A percentile compares a stretch with the other conserved stretches of the same genome.
Evolutionary conservation across 2,797 vertebrate species (phyloP).

Genomic region (Crax fasciolata): DNA sequence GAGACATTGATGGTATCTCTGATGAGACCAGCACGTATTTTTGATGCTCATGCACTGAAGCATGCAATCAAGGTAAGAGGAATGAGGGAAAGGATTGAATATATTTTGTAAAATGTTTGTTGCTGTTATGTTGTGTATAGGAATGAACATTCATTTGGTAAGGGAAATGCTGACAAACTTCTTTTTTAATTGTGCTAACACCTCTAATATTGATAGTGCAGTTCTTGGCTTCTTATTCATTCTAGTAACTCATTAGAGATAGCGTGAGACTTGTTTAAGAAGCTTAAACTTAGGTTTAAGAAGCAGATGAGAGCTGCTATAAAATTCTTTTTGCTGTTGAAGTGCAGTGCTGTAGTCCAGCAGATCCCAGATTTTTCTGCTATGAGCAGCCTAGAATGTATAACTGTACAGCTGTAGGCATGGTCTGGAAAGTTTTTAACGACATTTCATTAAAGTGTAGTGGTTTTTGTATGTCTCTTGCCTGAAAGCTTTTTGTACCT

Average conservation of each 20-base stretch:
- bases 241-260: neutral
- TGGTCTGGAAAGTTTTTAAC: neutral
- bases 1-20: conserved; percentile 91
- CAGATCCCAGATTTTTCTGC: neutral
- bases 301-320: neutral
- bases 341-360: neutral
- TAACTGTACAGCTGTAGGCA: neutral
- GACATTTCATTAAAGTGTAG: neutral
- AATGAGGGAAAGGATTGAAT: neutral
- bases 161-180: neutral
- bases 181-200: neutral
- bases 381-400: neutral
- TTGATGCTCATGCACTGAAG: conserved; percentile 90
- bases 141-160: neutral
- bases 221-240: neutral
- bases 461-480: neutral
- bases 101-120: neutral
- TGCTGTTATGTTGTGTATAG: neutral
- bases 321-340: neutral
- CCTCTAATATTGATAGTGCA: neutral
- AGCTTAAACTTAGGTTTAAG: neutral
- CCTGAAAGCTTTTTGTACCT: neutral
- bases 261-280: neutral
- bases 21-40: conserved; percentile 88
- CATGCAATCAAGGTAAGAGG: conserved; percentile 94